Base-by-base conservation (phyloP, 2,888 invertebrate genomes). In the Sinopyrophorus schimmeli region DNA sequence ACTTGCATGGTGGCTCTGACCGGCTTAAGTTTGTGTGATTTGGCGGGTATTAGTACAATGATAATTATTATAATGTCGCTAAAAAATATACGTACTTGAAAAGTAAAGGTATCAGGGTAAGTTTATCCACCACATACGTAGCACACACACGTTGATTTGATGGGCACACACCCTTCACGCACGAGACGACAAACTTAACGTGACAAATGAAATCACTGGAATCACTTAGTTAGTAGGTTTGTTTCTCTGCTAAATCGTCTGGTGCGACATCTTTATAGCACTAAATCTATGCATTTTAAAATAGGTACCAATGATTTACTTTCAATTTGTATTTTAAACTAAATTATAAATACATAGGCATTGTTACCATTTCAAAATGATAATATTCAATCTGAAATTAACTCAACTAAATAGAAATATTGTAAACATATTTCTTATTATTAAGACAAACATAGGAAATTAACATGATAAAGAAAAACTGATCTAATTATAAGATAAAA, bases 101-200 rank as follows among this genome's bases (percentile, higher is more conserved):
- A 46, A 46, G 26, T 21, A 16, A 18, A 31, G 15, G 11, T 31
- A 38, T 30, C 18, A 32, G 46, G 38, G 34, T 24, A 21, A 27
- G 9, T 59, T 61, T 60, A 62, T 62, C 62, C 63, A 65, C 65
- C 64, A 63, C 68, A 68, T 60, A 66, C 68, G 56, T 53, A 60
- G 61, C 61, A 61, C 61, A 57, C 60, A 59, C 44, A 53, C 59
- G 59, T 56, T 63, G 37, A 37, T 49, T 51, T 54, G 30, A 27
- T 41, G 55, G 44, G 57, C 54, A 53, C 57, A 57, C 57, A 57
- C 57, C 57, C 57, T 57, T 53, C 51, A 53, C 55, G 46, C 55
- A 40, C 57, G 53, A 43, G 35, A 50, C 39, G 47, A 44, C 41
- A 53, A 47, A 37, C 42, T 42, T 47, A 57, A 51, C 48, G 44